phyloP scores from a whole-genome alignment of 2,797 vertebrate genomes.

The Ctenopoma multispine region DNA sequence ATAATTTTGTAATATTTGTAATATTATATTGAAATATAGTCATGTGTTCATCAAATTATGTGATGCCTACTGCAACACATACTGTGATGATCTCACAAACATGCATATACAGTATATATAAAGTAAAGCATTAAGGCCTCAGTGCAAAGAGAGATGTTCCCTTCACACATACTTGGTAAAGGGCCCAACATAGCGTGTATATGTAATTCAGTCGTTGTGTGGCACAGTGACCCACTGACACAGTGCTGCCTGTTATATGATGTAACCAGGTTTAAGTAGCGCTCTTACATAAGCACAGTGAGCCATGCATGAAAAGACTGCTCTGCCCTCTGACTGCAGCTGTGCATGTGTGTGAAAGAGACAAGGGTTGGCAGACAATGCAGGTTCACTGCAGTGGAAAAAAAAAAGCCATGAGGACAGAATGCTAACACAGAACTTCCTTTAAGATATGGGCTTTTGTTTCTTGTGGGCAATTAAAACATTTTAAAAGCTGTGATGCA shows the following conservation, averaged over 20 bases:
- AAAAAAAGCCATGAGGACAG: constrained; percentile 48
- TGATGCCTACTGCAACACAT: no score
- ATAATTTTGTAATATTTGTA: no score
- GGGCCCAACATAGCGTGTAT: constrained; percentile 37
- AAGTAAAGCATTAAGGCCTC: constrained; percentile 5
- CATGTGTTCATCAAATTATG: no score
- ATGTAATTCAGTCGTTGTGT: constrained; percentile 55
- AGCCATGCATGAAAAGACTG: constrained; percentile 77
- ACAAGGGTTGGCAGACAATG: constrained; percentile 66
- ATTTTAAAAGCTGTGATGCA: constrained; percentile 23
- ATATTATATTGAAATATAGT: background rate
- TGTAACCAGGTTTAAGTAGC: constrained; percentile 82
- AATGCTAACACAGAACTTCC: constrained; percentile 54
- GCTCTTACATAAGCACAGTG: constrained; percentile 82
- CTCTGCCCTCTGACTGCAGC: constrained; percentile 75
- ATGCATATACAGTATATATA: no score
- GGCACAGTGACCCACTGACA: constrained; percentile 84
- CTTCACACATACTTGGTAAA: constrained; percentile 30
- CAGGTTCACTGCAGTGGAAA: constrained; percentile 64
- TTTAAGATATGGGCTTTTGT: constrained; percentile 42
- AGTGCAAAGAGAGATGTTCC: background rate
- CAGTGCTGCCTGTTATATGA: constrained; percentile 78
- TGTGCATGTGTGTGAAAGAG: constrained; percentile 36
- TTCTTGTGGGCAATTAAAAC: constrained; percentile 57
- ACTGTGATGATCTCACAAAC: no score